Evolutionary conservation across 1,140 invertebrate genomes (phyloP).

Genomic region (Cydia fagiglandana): DNA sequence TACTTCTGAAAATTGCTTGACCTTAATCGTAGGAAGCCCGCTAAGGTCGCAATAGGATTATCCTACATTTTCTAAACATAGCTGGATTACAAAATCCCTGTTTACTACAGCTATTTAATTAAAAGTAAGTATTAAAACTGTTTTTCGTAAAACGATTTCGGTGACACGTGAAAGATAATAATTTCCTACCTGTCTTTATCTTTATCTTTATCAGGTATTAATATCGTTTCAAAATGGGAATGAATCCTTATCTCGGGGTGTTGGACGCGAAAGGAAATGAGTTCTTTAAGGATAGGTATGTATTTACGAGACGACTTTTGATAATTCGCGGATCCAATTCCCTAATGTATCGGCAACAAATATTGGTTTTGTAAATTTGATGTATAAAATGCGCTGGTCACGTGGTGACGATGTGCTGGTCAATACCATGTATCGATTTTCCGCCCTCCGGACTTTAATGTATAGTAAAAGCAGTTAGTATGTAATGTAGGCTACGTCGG

Average conservation of each 20-base stretch:
- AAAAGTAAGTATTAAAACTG: too few species aligned
- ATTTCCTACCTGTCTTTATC: background rate
- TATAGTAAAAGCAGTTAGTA: constrained; percentile 27
- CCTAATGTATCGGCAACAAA: background rate
- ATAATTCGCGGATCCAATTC: constrained; percentile 13
- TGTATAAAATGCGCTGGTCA: constrained; percentile 12
- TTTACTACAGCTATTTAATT: constrained; percentile 41
- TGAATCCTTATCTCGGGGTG: constrained; percentile 16
- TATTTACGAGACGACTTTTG: background rate
- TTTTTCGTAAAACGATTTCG: background rate
- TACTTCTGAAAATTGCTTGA: constrained; percentile 23
- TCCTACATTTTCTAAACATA: constrained; percentile 55
- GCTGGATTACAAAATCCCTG: constrained; percentile 48
- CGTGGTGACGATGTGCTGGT: constrained; percentile 12
- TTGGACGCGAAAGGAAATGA: constrained; percentile 14
- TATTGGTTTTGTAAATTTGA: constrained; percentile 7
- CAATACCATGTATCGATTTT: constrained; percentile 28
- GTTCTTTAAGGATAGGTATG: background rate
- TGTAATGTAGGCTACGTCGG: constrained; percentile 30
- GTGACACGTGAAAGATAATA: background rate
- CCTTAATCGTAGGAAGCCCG: constrained; percentile 43
- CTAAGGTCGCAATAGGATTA: constrained; percentile 47
- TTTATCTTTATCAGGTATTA: too few species aligned
- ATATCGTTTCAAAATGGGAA: constrained; percentile 5
- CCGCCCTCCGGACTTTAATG: constrained; percentile 13